A percentile compares a stretch with the other conserved stretches of the same genome.
phyloP scores from a whole-genome alignment of 2,797 vertebrate genomes.

The Melanotaenia pygmaea region DNA sequence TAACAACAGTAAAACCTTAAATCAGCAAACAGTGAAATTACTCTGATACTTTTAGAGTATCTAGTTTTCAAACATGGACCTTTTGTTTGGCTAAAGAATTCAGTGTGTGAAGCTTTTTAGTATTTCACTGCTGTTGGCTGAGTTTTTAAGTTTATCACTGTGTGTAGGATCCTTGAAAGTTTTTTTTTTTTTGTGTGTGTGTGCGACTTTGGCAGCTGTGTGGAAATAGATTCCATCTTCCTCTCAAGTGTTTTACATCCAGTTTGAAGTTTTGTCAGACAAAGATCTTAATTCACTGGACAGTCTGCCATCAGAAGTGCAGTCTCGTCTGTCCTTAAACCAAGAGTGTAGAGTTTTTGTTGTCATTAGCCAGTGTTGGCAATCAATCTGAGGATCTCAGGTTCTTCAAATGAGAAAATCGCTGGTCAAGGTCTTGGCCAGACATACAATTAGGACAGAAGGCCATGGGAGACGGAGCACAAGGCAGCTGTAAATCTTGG shows the following conservation, averaged over 20 bases:
- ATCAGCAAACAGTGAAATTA: constrained; percentile 17
- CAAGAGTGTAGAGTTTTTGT: constrained; percentile 53
- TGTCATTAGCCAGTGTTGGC: constrained; percentile 71
- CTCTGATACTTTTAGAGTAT: not conserved
- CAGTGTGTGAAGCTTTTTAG: constrained; percentile 10
- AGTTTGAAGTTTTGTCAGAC: constrained; percentile 43
- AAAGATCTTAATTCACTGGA: constrained; percentile 69
- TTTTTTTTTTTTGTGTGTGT: constrained; percentile 23
- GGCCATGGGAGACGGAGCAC: constrained; percentile 57
- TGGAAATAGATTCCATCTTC: constrained; percentile 35
- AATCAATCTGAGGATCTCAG: constrained; percentile 63
- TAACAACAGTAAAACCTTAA: constrained; percentile 22
- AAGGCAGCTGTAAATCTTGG: constrained; percentile 75
- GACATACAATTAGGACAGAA: constrained; percentile 65
- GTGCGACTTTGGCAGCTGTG: constrained; percentile 26
- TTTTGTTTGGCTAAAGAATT: not conserved
- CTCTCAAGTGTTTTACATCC: constrained; percentile 54
- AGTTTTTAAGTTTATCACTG: constrained; percentile 22
- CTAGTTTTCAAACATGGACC: not conserved
- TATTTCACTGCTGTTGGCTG: constrained; percentile 18
- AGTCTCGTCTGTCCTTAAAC: constrained; percentile 53
- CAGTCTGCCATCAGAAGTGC: constrained; percentile 65
- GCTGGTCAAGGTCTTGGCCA: constrained; percentile 72
- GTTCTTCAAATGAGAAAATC: constrained; percentile 52
- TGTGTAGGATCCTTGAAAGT: constrained; percentile 16